Evolutionary conservation across 2,797 vertebrate species (phyloP), one percentile per base, ranked within the genome.

Genomic region (Oophaga sylvatica): DNA sequence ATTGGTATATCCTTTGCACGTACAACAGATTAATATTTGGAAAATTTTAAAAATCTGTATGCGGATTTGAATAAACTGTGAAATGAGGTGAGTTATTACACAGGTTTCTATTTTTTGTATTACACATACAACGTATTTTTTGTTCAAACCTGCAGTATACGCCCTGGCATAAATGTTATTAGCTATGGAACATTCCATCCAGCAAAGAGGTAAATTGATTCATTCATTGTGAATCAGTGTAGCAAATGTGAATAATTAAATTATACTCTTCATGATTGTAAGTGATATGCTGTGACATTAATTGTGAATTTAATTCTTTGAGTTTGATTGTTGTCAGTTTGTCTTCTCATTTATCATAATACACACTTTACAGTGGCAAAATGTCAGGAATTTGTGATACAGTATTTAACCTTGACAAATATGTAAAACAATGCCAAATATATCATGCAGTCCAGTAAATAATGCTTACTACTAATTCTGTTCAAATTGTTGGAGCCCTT

Each of bases 201-300:
- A 48, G 67, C 53, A 62, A 9, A 56, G 2, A 75, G 71, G 17
- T 12, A 26, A 86, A 63, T 70, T 31, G 35, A 73, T 63, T 53
- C 78, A 45, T 67, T 63, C 12, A 56, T 75, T 85, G 60, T 73
- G 71, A 67, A 79, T 83, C 71, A 83, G 35, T 87, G 73, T 71
- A 83, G 41, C 35, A 60, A 87, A 73, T 86, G 84, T 86, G 87
- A 26, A 86, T 83, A 80, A 73, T 76, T 89, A 86, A 89, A 71
- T 89, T 71, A 83, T 83, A 70, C 68, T 82, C 70, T 60, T 79
- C 77, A 53, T 57, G 29, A 71, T 80, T 79, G 56, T 79, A 45
- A 83, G 56, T 2, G 59, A 78, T 62, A 41, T 71, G 60, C 35
- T 76, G 45, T 87, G 65, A 63, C 48, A 53, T 31, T 75, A 35